A percentile compares a stretch with the other conserved stretches of the same genome.
Conservation (phyloP, 2,113 vertebrate genomes). For the Cygnus atratus region DNA sequence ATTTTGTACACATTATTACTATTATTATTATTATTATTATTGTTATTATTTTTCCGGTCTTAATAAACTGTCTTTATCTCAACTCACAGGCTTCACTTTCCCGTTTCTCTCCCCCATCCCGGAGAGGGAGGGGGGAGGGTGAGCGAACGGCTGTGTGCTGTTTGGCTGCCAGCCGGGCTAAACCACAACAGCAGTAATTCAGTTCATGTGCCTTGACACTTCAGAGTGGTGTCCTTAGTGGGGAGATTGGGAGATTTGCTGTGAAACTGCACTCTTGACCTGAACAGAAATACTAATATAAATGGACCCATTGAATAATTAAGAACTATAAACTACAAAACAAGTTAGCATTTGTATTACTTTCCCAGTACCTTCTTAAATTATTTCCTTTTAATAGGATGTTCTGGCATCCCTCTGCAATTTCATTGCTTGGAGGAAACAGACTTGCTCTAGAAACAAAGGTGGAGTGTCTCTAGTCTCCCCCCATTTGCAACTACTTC, state of each 20-base stretch:
- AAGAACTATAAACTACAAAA: background rate
- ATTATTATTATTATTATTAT: no score
- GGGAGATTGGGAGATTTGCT: background rate
- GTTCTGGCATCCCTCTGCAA: background rate
- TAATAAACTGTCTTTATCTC: no score
- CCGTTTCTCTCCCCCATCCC: no score
- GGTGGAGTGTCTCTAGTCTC: background rate
- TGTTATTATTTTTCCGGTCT: no score
- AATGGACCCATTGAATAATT: background rate
- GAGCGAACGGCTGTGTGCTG: no score
- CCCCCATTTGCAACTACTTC: background rate
- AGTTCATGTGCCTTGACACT: background rate
- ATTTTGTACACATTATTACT: no score
- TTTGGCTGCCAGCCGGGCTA: no score
- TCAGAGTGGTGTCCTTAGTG: fast-evolving
- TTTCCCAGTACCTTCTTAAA: background rate
- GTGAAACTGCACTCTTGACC: background rate
- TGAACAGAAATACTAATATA: background rate
- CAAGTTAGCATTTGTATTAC: background rate
- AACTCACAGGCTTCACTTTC: no score
- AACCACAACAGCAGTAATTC: no score
- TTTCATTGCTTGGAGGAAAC: background rate
- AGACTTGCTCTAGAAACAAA: background rate
- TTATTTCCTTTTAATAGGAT: background rate
- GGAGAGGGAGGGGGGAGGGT: no score